phyloP scores from a whole-genome alignment of 64 coral and sea anemone genomes.

The Pocillopora verrucosa region DNA sequence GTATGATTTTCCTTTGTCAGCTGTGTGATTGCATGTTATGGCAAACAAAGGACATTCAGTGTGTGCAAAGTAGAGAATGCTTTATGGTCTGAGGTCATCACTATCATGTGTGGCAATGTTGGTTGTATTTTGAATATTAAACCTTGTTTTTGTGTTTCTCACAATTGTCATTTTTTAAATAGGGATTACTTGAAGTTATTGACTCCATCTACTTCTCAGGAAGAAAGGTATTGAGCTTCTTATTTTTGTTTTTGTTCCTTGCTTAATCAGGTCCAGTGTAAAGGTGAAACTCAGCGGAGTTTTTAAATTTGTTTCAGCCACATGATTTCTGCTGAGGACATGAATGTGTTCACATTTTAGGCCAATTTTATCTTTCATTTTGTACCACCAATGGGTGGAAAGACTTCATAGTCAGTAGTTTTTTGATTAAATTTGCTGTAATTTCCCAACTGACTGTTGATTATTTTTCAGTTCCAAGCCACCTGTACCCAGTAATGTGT shows the following conservation, averaged over 20 bases:
- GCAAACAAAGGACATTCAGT: too few relatives aligned
- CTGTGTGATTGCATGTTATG: too few relatives aligned
- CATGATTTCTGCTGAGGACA: too few relatives aligned
- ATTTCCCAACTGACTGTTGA: background rate
- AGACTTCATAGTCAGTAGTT: background rate
- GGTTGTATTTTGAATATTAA: too few relatives aligned
- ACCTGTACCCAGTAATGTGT: conserved; percentile 75
- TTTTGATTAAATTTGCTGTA: background rate
- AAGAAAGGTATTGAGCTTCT: conserved; percentile 56
- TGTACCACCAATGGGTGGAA: too few relatives aligned
- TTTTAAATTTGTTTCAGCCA: too few relatives aligned
- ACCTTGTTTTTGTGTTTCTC: too few relatives aligned
- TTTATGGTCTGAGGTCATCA: too few relatives aligned
- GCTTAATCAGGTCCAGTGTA: background rate
- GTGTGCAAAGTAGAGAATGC: too few relatives aligned
- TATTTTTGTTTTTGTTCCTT: background rate
- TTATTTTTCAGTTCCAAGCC: conserved; percentile 48
- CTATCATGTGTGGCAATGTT: too few relatives aligned
- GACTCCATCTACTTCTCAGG: conserved; percentile 66
- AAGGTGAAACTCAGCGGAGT: background rate
- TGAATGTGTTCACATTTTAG: too few relatives aligned
- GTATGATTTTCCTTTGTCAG: too few relatives aligned
- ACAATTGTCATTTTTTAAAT: background rate
- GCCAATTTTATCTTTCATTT: background rate
- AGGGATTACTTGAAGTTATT: conserved; percentile 84